A percentile compares a stretch with the other conserved stretches of the same genome.
These are phyloP conservation scores for Gasterosteus aculeatus DNA, from an alignment of 2,113 vertebrate species.

Conservation along the genomic window DNA sequence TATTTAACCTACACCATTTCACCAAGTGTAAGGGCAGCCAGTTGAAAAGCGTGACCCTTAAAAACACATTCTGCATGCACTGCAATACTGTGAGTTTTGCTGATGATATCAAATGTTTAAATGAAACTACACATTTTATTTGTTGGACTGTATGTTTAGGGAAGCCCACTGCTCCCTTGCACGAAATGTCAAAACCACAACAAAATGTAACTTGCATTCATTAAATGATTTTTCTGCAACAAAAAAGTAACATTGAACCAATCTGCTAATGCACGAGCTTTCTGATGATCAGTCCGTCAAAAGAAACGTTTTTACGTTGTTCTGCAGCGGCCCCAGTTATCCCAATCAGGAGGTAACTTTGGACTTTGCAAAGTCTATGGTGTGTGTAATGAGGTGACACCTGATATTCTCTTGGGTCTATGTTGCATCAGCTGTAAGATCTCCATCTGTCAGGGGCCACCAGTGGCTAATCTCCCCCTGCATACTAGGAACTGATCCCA, in stretches of 20 bases:
- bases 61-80: slow-evolving; percentile 21
- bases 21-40: slow-evolving; percentile 16
- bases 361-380: slow-evolving; percentile 71
- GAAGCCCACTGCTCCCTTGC: neutral
- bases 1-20: slow-evolving; percentile 11
- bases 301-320: slow-evolving; percentile 12
- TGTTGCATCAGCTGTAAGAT: slow-evolving; percentile 71
- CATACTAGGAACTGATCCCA: slow-evolving; percentile 68
- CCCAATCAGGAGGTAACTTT: slow-evolving; percentile 62
- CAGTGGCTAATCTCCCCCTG: slow-evolving; percentile 75
- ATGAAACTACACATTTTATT: neutral
- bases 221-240: slow-evolving; percentile 2
- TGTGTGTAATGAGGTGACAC: slow-evolving; percentile 79
- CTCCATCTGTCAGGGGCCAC: slow-evolving; percentile 79
- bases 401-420: slow-evolving; percentile 71
- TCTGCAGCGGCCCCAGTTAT: slow-evolving; percentile 29
- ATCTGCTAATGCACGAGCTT: neutral
- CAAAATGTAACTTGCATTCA: neutral
- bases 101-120: slow-evolving; percentile 4
- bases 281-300: slow-evolving; percentile 5
- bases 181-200: neutral
- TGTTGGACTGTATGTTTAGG: neutral
- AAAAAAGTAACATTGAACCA: neutral
- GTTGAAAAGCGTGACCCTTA: slow-evolving; percentile 35
- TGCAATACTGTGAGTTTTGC: neutral